Conservation (phyloP, 2,797 vertebrate genomes). For the Spondyliosoma cantharus region DNA sequence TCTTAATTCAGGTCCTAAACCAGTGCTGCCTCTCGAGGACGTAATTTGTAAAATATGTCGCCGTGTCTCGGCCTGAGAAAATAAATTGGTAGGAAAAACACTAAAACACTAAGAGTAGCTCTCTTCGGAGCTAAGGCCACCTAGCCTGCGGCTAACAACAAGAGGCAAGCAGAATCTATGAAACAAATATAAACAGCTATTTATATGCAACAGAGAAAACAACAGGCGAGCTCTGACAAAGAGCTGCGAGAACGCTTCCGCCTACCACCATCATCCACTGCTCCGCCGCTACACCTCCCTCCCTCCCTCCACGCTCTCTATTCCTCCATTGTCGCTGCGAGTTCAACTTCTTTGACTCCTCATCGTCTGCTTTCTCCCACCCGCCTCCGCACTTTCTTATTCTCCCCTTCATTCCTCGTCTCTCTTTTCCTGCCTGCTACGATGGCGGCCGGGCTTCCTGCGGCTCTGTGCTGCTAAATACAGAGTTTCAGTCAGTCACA, state of each 20-base stretch:
- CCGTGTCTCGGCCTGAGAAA: conserved; percentile 8
- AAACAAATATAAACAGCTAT: conserved; percentile 68
- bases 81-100: conserved; percentile 14
- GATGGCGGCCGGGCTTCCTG: conserved; percentile 26
- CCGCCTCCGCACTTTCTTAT: conserved; percentile 28
- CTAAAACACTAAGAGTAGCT: conserved; percentile 1
- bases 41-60: conserved; percentile 14
- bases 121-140: conserved; percentile 25
- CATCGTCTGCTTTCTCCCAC: conserved; percentile 24
- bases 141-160: conserved; percentile 40
- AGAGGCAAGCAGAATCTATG: conserved; percentile 38
- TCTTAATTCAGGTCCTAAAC: conserved; percentile 5
- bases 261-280: conserved; percentile 44
- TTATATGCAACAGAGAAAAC: conserved; percentile 67
- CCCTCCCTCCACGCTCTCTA: not conserved
- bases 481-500: conserved; percentile 30
- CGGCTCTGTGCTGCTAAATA: conserved; percentile 37
- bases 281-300: conserved; percentile 12
- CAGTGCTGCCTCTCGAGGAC: not conserved
- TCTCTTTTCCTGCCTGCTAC: conserved; percentile 24
- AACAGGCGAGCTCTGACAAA: conserved; percentile 45
- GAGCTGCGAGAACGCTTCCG: conserved; percentile 36
- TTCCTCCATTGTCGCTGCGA: conserved; percentile 16
- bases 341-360: conserved; percentile 47
- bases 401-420: conserved; percentile 14